These are phyloP conservation scores for Brachionus manjavacas DNA, from an alignment of 1,140 invertebrate species.

Conservation along the genomic window DNA sequence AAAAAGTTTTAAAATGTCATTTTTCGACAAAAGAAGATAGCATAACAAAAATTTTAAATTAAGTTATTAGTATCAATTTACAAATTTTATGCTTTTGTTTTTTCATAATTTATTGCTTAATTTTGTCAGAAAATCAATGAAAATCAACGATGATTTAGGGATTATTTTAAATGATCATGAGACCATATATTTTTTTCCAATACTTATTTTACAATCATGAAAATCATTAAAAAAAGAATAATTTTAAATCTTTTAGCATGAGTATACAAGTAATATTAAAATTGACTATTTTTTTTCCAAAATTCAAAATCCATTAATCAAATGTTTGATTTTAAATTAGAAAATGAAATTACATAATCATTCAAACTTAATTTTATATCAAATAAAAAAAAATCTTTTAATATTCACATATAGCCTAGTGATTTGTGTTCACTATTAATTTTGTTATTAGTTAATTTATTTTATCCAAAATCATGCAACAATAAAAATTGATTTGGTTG, in stretches of 20 bases:
- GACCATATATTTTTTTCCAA: not conserved
- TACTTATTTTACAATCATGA: not conserved
- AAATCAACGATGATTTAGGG: not conserved
- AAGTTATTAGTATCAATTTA: not conserved
- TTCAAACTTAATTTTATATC: not conserved
- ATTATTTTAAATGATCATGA: not conserved
- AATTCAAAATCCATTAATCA: constrained; percentile 29
- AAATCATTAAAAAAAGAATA: not conserved
- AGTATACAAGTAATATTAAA: not conserved
- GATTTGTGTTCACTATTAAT: not conserved
- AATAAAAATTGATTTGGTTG: constrained; percentile 21
- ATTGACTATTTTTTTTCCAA: not conserved
- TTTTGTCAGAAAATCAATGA: not conserved
- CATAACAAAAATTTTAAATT: not conserved
- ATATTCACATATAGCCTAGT: not conserved
- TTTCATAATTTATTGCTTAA: not conserved
- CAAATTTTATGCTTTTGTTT: not conserved
- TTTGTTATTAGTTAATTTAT: not conserved
- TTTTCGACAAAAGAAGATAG: not conserved
- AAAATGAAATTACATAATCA: constrained; percentile 16
- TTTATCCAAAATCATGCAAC: constrained; percentile 25
- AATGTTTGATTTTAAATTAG: constrained; percentile 21
- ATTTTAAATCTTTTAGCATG: not conserved
- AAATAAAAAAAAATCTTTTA: constrained; percentile 19
- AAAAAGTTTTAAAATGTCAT: not conserved